Evolutionary conservation across 2,888 invertebrate species (phyloP), one percentile per base, ranked within the genome.

Genomic region (Ctenicera cuprea): DNA sequence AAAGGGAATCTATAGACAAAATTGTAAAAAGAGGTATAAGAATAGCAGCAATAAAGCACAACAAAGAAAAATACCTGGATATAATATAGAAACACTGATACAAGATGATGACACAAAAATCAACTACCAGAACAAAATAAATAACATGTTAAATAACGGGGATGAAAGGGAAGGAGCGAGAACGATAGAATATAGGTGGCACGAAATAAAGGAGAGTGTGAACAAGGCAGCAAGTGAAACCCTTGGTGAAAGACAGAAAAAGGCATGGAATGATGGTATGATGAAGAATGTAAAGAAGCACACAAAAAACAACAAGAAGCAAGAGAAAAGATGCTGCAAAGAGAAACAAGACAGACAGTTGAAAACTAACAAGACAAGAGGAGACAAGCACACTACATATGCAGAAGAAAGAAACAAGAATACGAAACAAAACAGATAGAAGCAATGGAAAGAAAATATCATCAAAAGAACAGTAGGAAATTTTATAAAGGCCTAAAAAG

Each of bases 281-380:
- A 45, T 45, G 16, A 45, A 16, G 16, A 45, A 16, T 16, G n/a
- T n/a, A n/a, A n/a, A n/a, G n/a, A n/a, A n/a, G 16, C 43, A 45
- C 7, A 45, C 11, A n/a, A 50, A 50, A 50, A 18, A 18, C 22
- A 50, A 50, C 18, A 50, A 22, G 43, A 45, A 45, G 43, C 43
- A 45, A 16, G n/a, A 16, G 14, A n/a, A 45, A 45, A 45, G 43
- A 45, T 16, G 43, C 43, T 14, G 50, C 50, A 50, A 7, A 50
- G 22, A 50, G 12, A 50, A 50, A 50, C 50, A 50, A 50, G 50
- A 50, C 50, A 50, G 20, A 18, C 50, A 50, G 43, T 45, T 45
- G 43, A 45, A 45, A 45, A 45, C 43, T 45, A 45, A 3, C 43
- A 12, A 12, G 14, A 45, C 14, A 45, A 45, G 43, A 45, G 14